Base-by-base conservation (phyloP, 2,113 vertebrate species). In the Stigmatopora nigra region DNA sequence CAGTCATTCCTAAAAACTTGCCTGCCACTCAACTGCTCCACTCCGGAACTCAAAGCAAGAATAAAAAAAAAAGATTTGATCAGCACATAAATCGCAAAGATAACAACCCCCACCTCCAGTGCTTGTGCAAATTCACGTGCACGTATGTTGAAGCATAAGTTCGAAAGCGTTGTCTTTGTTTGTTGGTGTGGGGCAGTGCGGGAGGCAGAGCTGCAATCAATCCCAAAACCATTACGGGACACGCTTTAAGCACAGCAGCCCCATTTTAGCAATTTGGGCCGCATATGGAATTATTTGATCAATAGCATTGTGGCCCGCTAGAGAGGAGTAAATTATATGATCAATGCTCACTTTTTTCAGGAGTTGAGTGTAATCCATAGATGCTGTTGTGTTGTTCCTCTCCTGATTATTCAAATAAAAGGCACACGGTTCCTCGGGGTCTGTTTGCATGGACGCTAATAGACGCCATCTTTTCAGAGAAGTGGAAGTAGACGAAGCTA, bases 311-410 rank as follows among this genome's bases (percentile, higher is more conserved):
- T 78, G 74, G 86, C 80, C 84, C 89, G 83, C 89, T 87, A 88
- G 85, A 85, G 88, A 88, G 84, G 84, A 91, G 91, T 89, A 90
- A 91, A 92, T 91, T 90, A 90, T 90, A 85, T 85, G 88, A 91
- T 92, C 89, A 88, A 89, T 92, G 85, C 63, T 69, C 75, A 74
- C 70, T 76, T 77, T 41, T 16, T n/a, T 38, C 3, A 65, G 67
- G 63, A 69, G 51, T 68, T 41, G 22, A 67, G 31, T 53, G 41
- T 49, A 57, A 68, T 44, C 66, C 48, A 70, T 76, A 12, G 44
- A 35, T 6, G 68, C 48, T 12, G 66, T 66, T 63, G 68, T 70
- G 58, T 59, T 53, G 77, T 82, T 73, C 51, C 52, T 60, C 65
- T 71, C 55, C 59, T 45, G 17, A 67, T 69, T 72, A 70, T 51